These are phyloP conservation scores for Hydrophis major DNA, from an alignment of 2,797 vertebrate species.

Conservation along the genomic window DNA sequence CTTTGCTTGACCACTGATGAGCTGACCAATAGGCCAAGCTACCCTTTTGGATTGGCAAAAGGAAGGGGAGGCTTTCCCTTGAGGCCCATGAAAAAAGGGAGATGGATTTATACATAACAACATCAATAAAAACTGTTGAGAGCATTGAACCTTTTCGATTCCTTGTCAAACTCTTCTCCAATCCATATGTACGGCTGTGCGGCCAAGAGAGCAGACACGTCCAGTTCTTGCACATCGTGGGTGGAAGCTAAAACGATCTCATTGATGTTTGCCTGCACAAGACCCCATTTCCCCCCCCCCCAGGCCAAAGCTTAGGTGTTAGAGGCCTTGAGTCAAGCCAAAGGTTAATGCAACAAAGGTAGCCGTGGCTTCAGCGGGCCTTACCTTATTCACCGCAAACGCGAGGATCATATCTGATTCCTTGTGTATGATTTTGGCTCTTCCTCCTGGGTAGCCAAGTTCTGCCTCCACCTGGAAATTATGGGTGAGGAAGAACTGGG, in stretches of 20 bases:
- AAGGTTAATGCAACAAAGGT: neutral
- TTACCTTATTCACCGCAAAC: conserved; percentile 95
- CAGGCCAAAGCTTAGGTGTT: conserved; percentile 2
- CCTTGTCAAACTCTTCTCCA: conserved; percentile 94
- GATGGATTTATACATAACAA: neutral
- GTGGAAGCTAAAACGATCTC: conserved; percentile 98
- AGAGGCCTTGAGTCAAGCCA: neutral
- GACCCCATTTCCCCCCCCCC: conserved; percentile 2
- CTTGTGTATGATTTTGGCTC: conserved; percentile 97
- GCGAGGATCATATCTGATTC: conserved; percentile 99
- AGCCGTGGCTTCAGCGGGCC: neutral
- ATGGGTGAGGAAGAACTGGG: too few species aligned
- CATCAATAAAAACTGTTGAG: conserved; percentile 8
- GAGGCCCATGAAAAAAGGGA: neutral
- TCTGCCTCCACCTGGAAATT: conserved; percentile 92
- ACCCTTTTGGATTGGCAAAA: neutral
- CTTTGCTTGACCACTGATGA: neutral
- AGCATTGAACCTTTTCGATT: conserved; percentile 87
- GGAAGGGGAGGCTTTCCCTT: neutral
- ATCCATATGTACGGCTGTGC: conserved; percentile 96
- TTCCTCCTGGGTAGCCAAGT: conserved; percentile 96
- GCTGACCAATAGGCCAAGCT: neutral
- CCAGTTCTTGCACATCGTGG: conserved; percentile 97
- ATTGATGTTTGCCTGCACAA: conserved; percentile 85
- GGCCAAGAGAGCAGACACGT: conserved; percentile 88